Evolutionary conservation across 2,113 vertebrate genomes (phyloP), one percentile per base, ranked within the genome.

Genomic region (Xyliphius kryptos): DNA sequence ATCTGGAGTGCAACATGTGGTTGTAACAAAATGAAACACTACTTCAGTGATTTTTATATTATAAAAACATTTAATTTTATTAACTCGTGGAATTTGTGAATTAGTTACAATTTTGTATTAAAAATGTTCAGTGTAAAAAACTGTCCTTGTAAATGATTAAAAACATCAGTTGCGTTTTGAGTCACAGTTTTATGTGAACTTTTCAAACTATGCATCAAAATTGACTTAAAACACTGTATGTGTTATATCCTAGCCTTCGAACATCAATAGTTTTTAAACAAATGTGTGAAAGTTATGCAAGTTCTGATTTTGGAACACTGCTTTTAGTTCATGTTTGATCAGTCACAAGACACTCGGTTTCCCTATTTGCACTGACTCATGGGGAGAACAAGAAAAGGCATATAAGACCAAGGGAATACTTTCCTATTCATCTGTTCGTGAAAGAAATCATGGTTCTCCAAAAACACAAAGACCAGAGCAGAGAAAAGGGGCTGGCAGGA

Each of bases 401-500:
- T 5, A 22, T 20, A 48, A 32, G 37, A 37, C 17, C 19, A 40
- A 26, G 69, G 19, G 46, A 61, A 66, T 51, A 32, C 56, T 14
- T 2, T 21, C 12, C 49, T 9, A 61, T 72, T 64, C 17, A 63
- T 63, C 50, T 47, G 5, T 57, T 66, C 40, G 38, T 51, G 53
- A 70, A 63, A 69, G 38, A 61, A 67, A 53, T 61, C 46, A 57
- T 19, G 20, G 41, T 60, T 59, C 40, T 41, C 9, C 46, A 11
- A 19, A 21, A 32, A 49, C 55, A 60, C 36, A 56, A 56, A 59
- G 56, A 68, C 32, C 17, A 46, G 14, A 46, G 46, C 16, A 20
- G 21, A 54, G 20, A 16, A 52, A 22, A 22, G 46, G 51, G 44
- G 9, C 1, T 32, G 22, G 16, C 14, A 59, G 21, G 59, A 46